A percentile compares a stretch with the other conserved stretches of the same genome.
Conservation (phyloP, 92 coral and sea anemone species). For the Palythoa heliodiscus region DNA sequence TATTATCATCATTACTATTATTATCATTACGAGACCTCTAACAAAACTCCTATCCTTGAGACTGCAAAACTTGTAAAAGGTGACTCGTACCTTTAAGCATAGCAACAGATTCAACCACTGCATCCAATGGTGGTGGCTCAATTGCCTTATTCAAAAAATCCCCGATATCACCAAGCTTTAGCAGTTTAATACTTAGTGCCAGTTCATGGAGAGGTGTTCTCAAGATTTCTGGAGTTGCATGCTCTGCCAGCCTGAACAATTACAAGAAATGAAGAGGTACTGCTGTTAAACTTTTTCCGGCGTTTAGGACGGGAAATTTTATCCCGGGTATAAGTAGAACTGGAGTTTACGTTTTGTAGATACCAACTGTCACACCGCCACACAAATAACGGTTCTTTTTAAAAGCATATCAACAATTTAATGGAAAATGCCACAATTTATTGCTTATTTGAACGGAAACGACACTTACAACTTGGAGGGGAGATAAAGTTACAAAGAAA, state of each 20-base stretch:
- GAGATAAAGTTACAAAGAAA: not conserved
- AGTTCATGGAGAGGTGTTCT: slow-evolving; percentile 98
- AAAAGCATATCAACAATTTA: too few relatives aligned
- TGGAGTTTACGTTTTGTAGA: too few relatives aligned
- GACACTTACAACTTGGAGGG: not conserved
- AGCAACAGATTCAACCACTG: slow-evolving; percentile 98
- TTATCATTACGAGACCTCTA: not conserved
- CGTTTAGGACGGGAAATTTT: too few relatives aligned
- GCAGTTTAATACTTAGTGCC: slow-evolving; percentile 90
- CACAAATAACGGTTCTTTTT: too few relatives aligned
- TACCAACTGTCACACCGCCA: too few relatives aligned
- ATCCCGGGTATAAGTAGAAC: too few relatives aligned
- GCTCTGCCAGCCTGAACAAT: slow-evolving; percentile 85
- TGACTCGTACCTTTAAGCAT: slow-evolving; percentile 79
- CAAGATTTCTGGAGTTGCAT: slow-evolving; percentile 97
- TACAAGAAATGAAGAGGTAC: not conserved
- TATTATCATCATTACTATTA: too few relatives aligned
- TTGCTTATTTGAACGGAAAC: not conserved
- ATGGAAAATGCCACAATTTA: not conserved
- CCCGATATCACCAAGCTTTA: slow-evolving; percentile 91
- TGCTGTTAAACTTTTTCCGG: too few relatives aligned
- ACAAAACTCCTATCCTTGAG: not conserved
- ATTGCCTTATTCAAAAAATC: slow-evolving; percentile 96
- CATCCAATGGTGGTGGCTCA: slow-evolving; percentile 98
- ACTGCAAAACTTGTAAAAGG: not conserved